These are phyloP conservation scores for Busseola fusca DNA, from an alignment of 2,888 invertebrate genomes.

Conservation along the genomic window DNA sequence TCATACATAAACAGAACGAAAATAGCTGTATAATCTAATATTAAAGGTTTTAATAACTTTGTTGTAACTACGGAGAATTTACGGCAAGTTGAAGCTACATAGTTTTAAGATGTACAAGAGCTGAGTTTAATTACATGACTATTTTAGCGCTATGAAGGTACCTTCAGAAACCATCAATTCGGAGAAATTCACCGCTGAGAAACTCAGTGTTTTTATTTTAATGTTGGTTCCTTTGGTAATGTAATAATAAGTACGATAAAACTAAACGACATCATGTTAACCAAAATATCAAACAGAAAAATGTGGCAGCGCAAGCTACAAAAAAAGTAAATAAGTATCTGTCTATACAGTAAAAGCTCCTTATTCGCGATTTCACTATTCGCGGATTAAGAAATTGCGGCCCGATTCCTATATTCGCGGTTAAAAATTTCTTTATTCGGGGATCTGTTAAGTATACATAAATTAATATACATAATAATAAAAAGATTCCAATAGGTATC, in stretches of 20 bases:
- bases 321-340: no score
- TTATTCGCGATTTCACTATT: no score
- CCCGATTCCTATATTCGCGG: no score
- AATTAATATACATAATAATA: no score
- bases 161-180: neutral
- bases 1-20: conserved; percentile 19
- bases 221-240: neutral
- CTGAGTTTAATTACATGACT: conserved; percentile 19
- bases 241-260: neutral
- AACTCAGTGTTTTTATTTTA: neutral
- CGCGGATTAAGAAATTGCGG: no score
- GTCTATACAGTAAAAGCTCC: no score
- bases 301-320: no score
- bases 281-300: neutral
- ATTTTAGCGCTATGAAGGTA: conserved; percentile 2
- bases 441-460: no score
- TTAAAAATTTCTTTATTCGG: no score
- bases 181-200: neutral
- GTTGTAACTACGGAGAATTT: neutral
- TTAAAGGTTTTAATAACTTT: conserved; percentile 37
- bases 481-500: no score
- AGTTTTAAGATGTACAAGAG: conserved; percentile 30
- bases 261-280: neutral
- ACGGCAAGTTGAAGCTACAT: conserved; percentile 4
- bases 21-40: conserved; percentile 35